Evolutionary conservation across 1,140 invertebrate species (phyloP).

Genomic region (Triops longicaudatus): DNA sequence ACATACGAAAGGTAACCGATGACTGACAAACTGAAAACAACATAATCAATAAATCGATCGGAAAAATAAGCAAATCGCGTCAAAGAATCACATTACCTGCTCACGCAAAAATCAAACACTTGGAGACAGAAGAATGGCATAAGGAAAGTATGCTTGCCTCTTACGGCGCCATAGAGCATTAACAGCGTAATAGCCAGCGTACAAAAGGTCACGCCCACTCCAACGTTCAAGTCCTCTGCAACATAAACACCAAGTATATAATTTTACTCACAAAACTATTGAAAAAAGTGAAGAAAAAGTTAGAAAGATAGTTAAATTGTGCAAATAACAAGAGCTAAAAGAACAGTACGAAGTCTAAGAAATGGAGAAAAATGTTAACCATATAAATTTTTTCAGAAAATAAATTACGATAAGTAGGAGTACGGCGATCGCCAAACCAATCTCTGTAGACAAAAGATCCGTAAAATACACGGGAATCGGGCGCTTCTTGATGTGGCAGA

Average conservation of each 20-base stretch:
- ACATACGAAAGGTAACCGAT: slow-evolving; percentile 75
- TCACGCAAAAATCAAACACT: slow-evolving; percentile 79
- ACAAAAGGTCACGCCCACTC: slow-evolving; percentile 64
- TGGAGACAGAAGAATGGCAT: slow-evolving; percentile 81
- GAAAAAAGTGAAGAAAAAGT: no score
- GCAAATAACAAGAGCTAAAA: no score
- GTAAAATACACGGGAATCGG: background rate
- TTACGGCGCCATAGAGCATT: slow-evolving; percentile 70
- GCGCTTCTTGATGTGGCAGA: slow-evolving; percentile 6
- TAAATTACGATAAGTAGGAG: slow-evolving; percentile 15
- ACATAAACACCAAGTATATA: slow-evolving; percentile 32
- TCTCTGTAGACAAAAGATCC: slow-evolving; percentile 22
- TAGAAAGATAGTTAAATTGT: no score
- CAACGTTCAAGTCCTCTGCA: slow-evolving; percentile 68
- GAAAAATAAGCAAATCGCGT: slow-evolving; percentile 6
- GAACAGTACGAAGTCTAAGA: no score
- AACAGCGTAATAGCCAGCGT: slow-evolving; percentile 67
- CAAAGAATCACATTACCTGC: slow-evolving; percentile 49
- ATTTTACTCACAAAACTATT: background rate
- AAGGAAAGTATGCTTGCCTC: slow-evolving; percentile 68
- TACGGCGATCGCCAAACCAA: slow-evolving; percentile 23
- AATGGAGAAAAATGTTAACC: no score
- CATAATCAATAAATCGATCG: background rate
- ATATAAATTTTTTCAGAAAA: no score
- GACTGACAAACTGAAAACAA: slow-evolving; percentile 56